Conservation (phyloP, 2,113 vertebrate genomes). For the Myodes glareolus region DNA sequence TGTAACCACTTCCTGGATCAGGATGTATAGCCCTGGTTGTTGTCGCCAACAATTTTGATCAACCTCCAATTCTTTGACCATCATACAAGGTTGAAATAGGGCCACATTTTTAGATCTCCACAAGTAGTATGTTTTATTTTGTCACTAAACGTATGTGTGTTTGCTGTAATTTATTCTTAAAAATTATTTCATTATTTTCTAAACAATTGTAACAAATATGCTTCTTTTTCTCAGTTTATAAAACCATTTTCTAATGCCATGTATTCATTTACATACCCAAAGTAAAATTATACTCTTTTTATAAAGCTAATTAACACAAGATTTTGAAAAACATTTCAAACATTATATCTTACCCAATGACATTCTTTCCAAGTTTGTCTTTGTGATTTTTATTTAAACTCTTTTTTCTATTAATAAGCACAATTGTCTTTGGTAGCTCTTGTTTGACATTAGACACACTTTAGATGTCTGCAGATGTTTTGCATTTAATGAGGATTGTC, state of each 20-base stretch:
- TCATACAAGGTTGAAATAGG: no score
- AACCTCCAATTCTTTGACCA: no score
- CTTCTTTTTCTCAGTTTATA: not conserved
- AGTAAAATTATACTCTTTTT: not conserved
- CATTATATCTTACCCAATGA: not conserved
- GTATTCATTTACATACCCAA: not conserved
- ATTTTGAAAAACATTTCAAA: not conserved
- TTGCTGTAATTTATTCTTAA: not conserved
- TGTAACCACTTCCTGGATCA: no score
- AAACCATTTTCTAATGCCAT: not conserved
- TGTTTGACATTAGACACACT: not conserved
- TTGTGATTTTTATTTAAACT: slow-evolving; percentile 33
- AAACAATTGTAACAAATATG: not conserved
- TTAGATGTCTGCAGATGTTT: not conserved
- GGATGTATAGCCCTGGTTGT: no score
- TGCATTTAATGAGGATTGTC: slow-evolving; percentile 15
- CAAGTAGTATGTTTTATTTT: not conserved
- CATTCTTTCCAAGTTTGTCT: not conserved
- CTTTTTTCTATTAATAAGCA: not conserved
- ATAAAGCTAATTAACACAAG: slow-evolving; percentile 20
- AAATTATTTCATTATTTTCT: not conserved
- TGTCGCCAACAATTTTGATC: no score
- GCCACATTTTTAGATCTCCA: no score
- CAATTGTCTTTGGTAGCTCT: not conserved
- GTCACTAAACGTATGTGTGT: not conserved